Evolutionary conservation across 2,113 vertebrate genomes (phyloP).

Genomic region (Indicator indicator): DNA sequence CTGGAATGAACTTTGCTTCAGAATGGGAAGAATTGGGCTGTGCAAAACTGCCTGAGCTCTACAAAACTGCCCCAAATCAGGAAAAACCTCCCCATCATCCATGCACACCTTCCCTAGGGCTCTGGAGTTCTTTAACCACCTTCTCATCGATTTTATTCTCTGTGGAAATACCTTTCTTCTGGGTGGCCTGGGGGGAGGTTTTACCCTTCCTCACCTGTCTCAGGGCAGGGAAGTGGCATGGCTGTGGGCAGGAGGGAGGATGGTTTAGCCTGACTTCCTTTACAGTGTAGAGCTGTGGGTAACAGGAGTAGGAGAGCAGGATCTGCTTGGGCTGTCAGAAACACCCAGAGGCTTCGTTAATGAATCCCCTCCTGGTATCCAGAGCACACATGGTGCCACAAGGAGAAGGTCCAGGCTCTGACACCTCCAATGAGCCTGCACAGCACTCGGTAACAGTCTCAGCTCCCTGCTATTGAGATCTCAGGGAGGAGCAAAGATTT

Average conservation of each 20-base stretch:
- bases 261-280: background rate
- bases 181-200: background rate
- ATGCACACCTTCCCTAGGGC: rapidly evolving
- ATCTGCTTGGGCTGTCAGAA: background rate
- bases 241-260: background rate
- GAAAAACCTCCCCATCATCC: background rate
- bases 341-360: background rate
- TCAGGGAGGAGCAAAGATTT: background rate
- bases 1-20: background rate
- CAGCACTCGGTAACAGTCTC: background rate
- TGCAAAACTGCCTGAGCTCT: background rate
- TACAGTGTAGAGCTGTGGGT: background rate
- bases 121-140: background rate
- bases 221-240: background rate
- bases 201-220: background rate
- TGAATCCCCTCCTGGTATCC: background rate
- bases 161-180: background rate
- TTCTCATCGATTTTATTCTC: background rate
- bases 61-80: background rate
- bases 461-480: background rate
- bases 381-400: background rate
- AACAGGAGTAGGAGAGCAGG: background rate
- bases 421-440: background rate
- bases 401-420: background rate
- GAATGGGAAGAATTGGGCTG: background rate